Conservation (phyloP, 2,888 invertebrate genomes). For the Cataglyphis rosenhaueri region DNA sequence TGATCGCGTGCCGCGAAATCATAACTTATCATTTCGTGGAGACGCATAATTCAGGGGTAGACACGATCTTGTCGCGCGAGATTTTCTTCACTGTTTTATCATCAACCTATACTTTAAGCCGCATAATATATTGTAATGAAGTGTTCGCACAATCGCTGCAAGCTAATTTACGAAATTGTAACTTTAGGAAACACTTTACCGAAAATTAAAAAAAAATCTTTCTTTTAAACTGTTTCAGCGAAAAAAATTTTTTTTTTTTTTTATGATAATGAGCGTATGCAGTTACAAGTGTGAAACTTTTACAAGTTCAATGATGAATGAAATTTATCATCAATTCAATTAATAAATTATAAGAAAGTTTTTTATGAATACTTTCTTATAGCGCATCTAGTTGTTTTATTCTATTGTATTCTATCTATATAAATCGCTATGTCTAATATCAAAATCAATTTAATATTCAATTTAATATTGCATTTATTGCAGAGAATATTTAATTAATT, state of each 20-base stretch:
- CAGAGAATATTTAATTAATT: neutral
- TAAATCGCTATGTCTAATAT: too few species aligned
- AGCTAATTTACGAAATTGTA: constrained; percentile 17
- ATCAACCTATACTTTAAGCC: constrained; percentile 23
- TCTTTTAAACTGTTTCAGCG: neutral
- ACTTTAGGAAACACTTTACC: constrained; percentile 21
- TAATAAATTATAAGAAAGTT: neutral
- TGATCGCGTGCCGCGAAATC: constrained; percentile 34
- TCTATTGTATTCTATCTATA: neutral
- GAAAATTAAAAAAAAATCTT: constrained; percentile 7
- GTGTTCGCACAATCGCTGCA: neutral
- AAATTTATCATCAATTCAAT: neutral
- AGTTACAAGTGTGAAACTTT: neutral
- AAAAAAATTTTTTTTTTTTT: neutral
- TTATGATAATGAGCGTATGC: neutral
- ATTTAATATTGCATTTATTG: neutral
- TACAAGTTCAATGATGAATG: neutral
- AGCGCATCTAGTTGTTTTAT: neutral
- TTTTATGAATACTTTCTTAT: neutral
- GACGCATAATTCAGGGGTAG: constrained; percentile 19
- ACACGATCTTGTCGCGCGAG: constrained; percentile 22
- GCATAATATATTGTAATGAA: constrained; percentile 9
- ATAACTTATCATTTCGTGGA: constrained; percentile 19
- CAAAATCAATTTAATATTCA: too few species aligned
- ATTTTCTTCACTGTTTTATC: constrained; percentile 17